A percentile compares a stretch with the other conserved stretches of the same genome.
These are phyloP conservation scores for Pangasianodon gigas DNA, from an alignment of 2,113 vertebrate genomes.

Conservation along the genomic window DNA sequence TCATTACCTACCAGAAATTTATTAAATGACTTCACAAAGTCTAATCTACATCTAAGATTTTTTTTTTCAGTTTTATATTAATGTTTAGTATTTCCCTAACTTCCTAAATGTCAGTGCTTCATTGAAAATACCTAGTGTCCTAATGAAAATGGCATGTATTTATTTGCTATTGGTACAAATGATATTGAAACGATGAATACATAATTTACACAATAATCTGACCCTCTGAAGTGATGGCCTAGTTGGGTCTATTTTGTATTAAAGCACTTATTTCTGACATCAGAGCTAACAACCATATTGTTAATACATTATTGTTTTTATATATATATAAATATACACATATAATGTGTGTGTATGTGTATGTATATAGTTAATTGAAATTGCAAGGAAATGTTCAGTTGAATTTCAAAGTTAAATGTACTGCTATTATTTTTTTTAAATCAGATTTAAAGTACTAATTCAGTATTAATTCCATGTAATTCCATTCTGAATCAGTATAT, in stretches of 20 bases:
- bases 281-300: background rate
- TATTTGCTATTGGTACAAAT: background rate
- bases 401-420: background rate
- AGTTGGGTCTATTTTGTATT: background rate
- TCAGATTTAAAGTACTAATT: background rate
- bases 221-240: background rate
- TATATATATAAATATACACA: no score
- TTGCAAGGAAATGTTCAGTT: background rate
- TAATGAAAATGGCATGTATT: background rate
- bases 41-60: background rate
- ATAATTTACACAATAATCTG: background rate
- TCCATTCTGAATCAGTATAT: background rate
- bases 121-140: background rate
- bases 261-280: background rate
- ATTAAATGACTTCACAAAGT: background rate
- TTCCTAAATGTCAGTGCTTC: background rate
- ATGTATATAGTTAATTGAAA: background rate
- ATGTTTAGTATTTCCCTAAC: background rate
- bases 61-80: background rate
- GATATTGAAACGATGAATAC: background rate
- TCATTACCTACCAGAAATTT: background rate
- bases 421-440: background rate
- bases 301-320: background rate
- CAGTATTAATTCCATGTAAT: background rate
- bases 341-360: no score